Evolutionary conservation across 2,888 invertebrate genomes (phyloP).

Genomic region (Flexamia atlantica): DNA sequence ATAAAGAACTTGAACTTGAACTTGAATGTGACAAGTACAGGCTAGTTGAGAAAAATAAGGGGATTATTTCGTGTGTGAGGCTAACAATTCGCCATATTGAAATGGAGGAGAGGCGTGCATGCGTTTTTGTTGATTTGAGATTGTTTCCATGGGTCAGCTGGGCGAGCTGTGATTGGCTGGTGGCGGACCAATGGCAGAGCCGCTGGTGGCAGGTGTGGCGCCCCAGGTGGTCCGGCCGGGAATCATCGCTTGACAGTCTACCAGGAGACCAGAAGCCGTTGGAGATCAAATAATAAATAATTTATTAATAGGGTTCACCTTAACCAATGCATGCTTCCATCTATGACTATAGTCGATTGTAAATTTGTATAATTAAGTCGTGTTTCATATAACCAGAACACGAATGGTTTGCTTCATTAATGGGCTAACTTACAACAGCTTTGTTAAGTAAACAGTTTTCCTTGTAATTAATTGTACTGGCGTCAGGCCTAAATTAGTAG

Average conservation of each 20-base stretch:
- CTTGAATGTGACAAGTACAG: too few relatives aligned
- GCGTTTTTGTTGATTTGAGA: conserved; percentile 24
- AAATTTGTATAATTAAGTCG: too few relatives aligned
- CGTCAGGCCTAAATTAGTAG: too few relatives aligned
- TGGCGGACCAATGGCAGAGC: not conserved
- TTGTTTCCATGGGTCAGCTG: not conserved
- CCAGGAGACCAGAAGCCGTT: not conserved
- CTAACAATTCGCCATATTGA: conserved; percentile 8
- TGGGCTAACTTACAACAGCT: too few relatives aligned
- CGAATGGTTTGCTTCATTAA: too few relatives aligned
- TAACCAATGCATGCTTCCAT: not conserved
- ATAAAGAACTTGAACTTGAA: too few relatives aligned
- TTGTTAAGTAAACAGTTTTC: too few relatives aligned
- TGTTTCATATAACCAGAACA: too few relatives aligned
- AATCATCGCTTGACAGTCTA: conserved; percentile 1
- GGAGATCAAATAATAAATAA: not conserved
- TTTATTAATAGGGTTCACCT: not conserved
- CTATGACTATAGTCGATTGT: too few relatives aligned
- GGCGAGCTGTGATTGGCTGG: conserved; percentile 11
- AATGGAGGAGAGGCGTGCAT: conserved; percentile 8
- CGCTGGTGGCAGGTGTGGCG: conserved; percentile 24
- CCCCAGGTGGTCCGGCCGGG: conserved; percentile 17
- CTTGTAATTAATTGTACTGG: too few relatives aligned
- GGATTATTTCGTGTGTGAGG: too few relatives aligned
- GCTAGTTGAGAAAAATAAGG: too few relatives aligned